Evolutionary conservation across 2,888 invertebrate species (phyloP).

Genomic region (Melolontha melolontha): DNA sequence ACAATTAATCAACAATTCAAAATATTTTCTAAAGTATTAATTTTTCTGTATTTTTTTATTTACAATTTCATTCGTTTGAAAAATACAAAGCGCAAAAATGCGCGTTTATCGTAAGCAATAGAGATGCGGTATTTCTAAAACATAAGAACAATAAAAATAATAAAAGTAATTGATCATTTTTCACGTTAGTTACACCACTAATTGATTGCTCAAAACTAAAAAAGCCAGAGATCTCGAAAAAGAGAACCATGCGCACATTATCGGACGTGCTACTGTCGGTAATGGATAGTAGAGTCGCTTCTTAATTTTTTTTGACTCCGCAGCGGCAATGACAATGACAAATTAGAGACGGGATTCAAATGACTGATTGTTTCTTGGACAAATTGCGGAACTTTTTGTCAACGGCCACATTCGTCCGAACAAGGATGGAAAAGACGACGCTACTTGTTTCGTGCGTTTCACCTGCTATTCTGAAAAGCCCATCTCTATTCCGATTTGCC

Average conservation of each 20-base stretch:
- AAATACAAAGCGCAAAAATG: no score
- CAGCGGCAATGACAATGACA: slow-evolving; percentile 32
- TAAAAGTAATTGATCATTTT: no score
- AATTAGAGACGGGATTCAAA: slow-evolving; percentile 39
- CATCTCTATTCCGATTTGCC: slow-evolving; percentile 11
- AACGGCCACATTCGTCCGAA: slow-evolving; percentile 12
- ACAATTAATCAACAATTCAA: no score
- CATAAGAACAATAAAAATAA: no score
- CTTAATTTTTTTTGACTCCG: slow-evolving; percentile 26
- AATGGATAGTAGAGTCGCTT: slow-evolving; percentile 27
- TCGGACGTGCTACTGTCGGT: slow-evolving; percentile 14
- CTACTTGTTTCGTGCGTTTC: neutral
- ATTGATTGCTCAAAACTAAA: no score
- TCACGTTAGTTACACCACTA: no score
- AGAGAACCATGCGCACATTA: neutral
- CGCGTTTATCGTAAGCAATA: no score
- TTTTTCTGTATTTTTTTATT: no score
- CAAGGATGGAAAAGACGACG: neutral
- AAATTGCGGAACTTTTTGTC: slow-evolving; percentile 35
- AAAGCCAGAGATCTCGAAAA: no score
- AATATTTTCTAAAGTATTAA: no score
- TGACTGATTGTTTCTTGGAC: slow-evolving; percentile 39
- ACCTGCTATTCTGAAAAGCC: slow-evolving; percentile 4
- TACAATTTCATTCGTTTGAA: no score
- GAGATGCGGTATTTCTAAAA: no score